These are phyloP conservation scores for Cerceris ruficornis DNA, from an alignment of 2,888 invertebrate genomes.

Conservation along the genomic window DNA sequence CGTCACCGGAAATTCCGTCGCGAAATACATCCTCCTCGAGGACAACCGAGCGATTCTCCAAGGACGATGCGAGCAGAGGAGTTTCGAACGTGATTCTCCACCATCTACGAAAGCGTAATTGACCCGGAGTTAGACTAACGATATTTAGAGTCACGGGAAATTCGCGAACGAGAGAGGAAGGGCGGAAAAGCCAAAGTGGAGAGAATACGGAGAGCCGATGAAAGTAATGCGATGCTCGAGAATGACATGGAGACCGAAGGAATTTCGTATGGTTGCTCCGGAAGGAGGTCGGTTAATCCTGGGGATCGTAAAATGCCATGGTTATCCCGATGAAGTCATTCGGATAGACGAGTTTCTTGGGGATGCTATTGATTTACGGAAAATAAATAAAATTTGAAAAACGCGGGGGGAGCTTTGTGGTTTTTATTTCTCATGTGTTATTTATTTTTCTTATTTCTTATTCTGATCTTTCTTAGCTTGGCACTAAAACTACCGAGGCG, in stretches of 20 bases:
- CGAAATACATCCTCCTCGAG: not conserved
- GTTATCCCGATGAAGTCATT: not conserved
- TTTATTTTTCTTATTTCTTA: too few relatives aligned
- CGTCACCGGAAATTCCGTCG: conserved; percentile 13
- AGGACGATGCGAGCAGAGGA: not conserved
- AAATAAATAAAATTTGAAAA: not conserved
- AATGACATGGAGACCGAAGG: conserved; percentile 6
- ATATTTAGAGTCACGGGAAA: conserved; percentile 35
- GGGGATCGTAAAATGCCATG: not conserved
- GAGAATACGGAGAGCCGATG: too few relatives aligned
- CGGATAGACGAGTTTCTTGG: not conserved
- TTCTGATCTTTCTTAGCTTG: too few relatives aligned
- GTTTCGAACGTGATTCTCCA: not conserved
- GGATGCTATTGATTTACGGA: not conserved
- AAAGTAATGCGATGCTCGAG: conserved; percentile 29
- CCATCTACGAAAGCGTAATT: conserved; percentile 38
- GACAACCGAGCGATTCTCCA: not conserved
- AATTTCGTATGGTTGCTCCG: conserved; percentile 36
- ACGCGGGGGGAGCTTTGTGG: not conserved
- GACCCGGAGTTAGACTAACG: conserved; percentile 48
- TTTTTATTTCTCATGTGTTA: too few relatives aligned
- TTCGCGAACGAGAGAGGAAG: not conserved
- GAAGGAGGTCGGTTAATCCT: conserved; percentile 31
- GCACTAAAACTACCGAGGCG: too few relatives aligned
- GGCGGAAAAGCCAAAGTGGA: too few relatives aligned